A percentile compares a stretch with the other conserved stretches of the same genome.
These are phyloP conservation scores for Lamellibrachia luymesi DNA, from an alignment of 1,140 invertebrate species.

Conservation along the genomic window DNA sequence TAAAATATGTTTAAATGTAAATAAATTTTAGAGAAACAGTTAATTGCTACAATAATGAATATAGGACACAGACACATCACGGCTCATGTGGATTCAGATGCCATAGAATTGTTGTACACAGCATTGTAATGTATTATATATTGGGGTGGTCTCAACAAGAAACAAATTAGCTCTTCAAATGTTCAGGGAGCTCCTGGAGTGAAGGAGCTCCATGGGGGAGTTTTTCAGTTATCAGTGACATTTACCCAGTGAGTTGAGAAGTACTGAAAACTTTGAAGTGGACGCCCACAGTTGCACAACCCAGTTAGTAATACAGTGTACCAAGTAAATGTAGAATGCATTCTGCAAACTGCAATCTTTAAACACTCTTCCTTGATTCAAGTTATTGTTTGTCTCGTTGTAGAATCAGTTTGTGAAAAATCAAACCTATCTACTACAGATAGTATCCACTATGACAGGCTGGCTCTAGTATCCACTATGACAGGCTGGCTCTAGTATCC, in stretches of 20 bases:
- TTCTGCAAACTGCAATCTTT: background rate
- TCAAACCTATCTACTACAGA: no score
- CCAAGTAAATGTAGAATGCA: background rate
- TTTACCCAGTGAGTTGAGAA: background rate
- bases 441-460: no score
- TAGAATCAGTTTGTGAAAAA: no score
- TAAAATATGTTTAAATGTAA: background rate
- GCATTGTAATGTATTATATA: background rate
- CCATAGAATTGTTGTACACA: background rate
- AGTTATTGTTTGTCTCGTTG: no score
- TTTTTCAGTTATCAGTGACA: background rate
- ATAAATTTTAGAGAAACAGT: background rate
- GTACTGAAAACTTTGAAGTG: background rate
- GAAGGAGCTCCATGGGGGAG: background rate
- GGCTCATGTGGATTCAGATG: background rate
- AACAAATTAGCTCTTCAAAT: background rate
- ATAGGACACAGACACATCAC: background rate
- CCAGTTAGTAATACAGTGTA: background rate
- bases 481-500: no score
- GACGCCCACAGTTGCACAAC: background rate
- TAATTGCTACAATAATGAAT: background rate
- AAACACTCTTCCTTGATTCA: no score
- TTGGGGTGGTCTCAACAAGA: background rate
- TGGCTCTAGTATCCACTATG: no score
- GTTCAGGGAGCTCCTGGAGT: background rate